phyloP scores from a whole-genome alignment of 1,140 invertebrate genomes.

The Sminthurides bifidus region DNA sequence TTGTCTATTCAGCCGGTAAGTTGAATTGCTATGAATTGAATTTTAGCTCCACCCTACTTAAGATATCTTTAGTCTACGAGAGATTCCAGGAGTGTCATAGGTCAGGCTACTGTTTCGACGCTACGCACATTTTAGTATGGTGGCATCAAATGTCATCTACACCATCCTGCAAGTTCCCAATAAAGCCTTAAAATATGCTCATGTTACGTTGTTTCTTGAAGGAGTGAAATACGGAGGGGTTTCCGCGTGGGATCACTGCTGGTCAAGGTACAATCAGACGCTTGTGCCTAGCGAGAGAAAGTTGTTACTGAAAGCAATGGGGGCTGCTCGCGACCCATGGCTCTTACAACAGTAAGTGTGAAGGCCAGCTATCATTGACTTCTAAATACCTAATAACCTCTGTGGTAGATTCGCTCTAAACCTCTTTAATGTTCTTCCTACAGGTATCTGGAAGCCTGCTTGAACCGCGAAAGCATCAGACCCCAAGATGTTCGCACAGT shows the following conservation, averaged over 20 bases:
- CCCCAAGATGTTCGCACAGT: conserved; percentile 57
- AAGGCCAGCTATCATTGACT: too few species aligned
- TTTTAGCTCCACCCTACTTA: too few species aligned
- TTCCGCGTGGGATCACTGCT: conserved; percentile 62
- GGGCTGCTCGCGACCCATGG: conserved; percentile 56
- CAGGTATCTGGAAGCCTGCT: conserved; percentile 50
- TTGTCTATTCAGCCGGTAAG: conserved; percentile 58
- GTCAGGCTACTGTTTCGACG: too few species aligned
- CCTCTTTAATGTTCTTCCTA: neutral
- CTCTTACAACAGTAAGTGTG: conserved; percentile 52
- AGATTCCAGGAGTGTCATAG: too few species aligned
- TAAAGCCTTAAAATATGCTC: neutral
- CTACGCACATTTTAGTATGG: too few species aligned
- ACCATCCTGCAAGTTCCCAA: neutral
- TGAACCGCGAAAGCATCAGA: conserved; percentile 52
- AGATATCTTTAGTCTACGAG: too few species aligned
- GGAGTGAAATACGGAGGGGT: conserved; percentile 51
- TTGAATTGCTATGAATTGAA: too few species aligned
- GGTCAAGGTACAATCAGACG: conserved; percentile 54
- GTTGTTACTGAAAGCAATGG: conserved; percentile 55
- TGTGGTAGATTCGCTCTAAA: too few species aligned
- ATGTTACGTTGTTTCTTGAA: conserved; percentile 12
- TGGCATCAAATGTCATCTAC: too few species aligned
- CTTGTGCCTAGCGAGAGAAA: conserved; percentile 53
- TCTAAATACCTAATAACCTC: too few species aligned